Evolutionary conservation across 2,113 vertebrate species (phyloP).

Genomic region (Actenoides hombroni): DNA sequence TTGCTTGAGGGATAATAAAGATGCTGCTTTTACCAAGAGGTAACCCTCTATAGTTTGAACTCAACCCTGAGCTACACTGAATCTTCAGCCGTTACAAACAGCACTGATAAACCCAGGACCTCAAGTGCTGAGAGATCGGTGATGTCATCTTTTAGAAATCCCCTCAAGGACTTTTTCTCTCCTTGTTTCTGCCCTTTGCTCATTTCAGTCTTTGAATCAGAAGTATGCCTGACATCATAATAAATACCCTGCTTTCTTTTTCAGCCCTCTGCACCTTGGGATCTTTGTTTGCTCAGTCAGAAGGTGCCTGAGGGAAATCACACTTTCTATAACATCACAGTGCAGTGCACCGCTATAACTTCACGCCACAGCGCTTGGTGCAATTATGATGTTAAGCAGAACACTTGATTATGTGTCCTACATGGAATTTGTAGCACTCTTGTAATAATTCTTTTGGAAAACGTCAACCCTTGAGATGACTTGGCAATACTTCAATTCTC

Average conservation of each 20-base stretch:
- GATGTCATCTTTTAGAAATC: neutral
- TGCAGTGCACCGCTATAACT: neutral
- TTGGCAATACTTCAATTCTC: neutral
- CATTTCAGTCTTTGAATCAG: neutral
- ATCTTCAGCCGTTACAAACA: neutral
- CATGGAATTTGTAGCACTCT: neutral
- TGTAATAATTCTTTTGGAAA: slow-evolving; percentile 37
- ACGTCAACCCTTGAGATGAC: neutral
- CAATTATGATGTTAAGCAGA: slow-evolving; percentile 24
- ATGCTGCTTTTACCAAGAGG: neutral
- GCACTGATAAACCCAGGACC: neutral
- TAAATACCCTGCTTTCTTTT: neutral
- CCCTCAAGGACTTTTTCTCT: neutral
- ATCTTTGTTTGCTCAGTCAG: neutral
- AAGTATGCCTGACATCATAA: neutral
- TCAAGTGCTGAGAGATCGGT: neutral
- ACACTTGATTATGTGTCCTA: neutral
- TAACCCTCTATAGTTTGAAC: neutral
- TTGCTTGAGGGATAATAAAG: neutral
- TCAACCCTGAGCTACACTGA: neutral
- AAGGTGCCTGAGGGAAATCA: neutral
- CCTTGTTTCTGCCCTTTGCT: neutral
- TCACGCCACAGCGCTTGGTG: neutral
- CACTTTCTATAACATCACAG: neutral
- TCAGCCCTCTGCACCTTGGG: neutral